Percentiles rank a stretch among this genome's conserved stretches.
Evolutionary conservation across 2,888 invertebrate species (phyloP).

Genomic region (Callyntrura sp.): DNA sequence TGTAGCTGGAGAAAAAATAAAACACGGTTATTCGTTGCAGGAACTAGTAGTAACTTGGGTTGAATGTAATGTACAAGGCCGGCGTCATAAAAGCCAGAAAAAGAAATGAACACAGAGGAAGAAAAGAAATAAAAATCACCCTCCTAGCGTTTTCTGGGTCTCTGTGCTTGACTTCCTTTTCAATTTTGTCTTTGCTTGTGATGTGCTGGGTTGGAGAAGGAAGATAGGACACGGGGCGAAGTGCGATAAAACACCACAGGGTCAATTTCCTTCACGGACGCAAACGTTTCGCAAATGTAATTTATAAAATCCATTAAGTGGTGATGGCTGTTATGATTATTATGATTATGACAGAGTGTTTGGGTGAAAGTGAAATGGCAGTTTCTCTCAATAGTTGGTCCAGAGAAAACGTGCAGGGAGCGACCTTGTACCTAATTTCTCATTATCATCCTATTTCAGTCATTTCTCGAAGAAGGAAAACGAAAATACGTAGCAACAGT

Average conservation of each 20-base stretch:
- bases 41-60: no score
- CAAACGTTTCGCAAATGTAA: background rate
- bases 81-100: no score
- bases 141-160: no score
- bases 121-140: no score
- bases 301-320: background rate
- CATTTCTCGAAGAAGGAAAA: background rate
- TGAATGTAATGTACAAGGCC: no score
- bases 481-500: background rate
- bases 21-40: no score
- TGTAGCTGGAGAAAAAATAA: no score
- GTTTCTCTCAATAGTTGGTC: slow-evolving; percentile 7
- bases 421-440: slow-evolving; percentile 1
- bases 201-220: background rate
- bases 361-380: background rate
- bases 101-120: no score
- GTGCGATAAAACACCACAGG: slow-evolving; percentile 19
- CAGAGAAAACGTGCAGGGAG: background rate
- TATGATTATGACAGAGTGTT: background rate
- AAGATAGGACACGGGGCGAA: background rate
- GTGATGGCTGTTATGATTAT: slow-evolving; percentile 21
- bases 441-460: background rate
- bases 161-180: no score
- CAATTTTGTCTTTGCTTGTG: no score
- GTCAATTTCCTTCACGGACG: background rate